These are phyloP conservation scores for Gouania willdenowi DNA, from an alignment of 2,797 vertebrate species.

Conservation along the genomic window DNA sequence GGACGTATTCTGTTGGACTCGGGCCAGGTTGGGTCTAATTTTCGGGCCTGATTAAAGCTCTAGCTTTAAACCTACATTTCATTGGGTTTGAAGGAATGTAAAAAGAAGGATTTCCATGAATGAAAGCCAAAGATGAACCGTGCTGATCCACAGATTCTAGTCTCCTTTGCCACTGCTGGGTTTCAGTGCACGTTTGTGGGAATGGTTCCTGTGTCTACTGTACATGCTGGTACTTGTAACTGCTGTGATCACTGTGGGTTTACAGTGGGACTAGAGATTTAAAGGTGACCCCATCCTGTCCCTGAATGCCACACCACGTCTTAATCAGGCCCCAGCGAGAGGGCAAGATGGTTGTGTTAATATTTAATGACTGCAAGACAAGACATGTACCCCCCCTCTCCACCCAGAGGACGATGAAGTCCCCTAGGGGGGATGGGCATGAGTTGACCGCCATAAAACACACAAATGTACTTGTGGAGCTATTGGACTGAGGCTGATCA, in stretches of 20 bases:
- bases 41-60: no score
- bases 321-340: constrained; percentile 49
- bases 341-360: constrained; percentile 56
- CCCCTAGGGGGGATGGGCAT: no score
- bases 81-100: constrained; percentile 3
- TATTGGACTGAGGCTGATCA: no score
- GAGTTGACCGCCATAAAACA: no score
- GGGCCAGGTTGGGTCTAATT: no score
- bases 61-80: no score
- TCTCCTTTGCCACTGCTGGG: no score
- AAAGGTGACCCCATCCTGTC: constrained; percentile 60
- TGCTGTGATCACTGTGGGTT: constrained; percentile 46
- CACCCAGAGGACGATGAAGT: constrained; percentile 7
- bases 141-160: no score
- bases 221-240: constrained; percentile 20
- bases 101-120: constrained; percentile 6
- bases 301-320: constrained; percentile 32
- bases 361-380: constrained; percentile 68
- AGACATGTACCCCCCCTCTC: constrained; percentile 38
- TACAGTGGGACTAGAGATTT: constrained; percentile 36
- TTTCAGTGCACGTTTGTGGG: no score
- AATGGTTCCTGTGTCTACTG: constrained; percentile 15
- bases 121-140: no score
- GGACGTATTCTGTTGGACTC: no score
- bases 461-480: no score